Base-by-base conservation (phyloP, 1,140 invertebrate species). In the Scaptomyza pallida region DNA sequence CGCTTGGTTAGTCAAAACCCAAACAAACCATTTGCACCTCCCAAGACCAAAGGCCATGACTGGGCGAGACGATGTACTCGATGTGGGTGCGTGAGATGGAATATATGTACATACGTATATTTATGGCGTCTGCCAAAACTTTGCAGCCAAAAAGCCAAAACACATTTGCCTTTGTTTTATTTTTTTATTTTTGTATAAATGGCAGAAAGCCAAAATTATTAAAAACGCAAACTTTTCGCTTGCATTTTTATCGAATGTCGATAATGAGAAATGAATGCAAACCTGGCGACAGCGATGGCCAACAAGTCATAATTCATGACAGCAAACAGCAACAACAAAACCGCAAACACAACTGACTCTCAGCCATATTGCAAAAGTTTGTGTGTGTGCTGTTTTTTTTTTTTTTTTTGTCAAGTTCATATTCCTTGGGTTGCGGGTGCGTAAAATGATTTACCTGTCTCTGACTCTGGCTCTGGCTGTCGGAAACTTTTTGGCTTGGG, bases 391-490 rank as follows among this genome's bases (percentile, higher is more conserved):
- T 21, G 19, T 30, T 26, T 26, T 1, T 0, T 30, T 30, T 6
- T 30, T 30, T 30, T 30, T 30, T 30, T 30, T 30, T 30, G 55
- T 59, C 72, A 81, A 82, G 83, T 88, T 89, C 78, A 89, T 81
- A 55, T 88, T 82, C 71, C 62, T 40, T 70, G 33, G 33, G 67
- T 82, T 88, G 82, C 81, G 81, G 82, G 78, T 89, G 75, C 83
- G 78, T 89, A 83, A 88, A 89, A 89, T 88, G 82, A 88, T 89
- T 88, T 88, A 88, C 82, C 82, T 88, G 80, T n/a, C n/a, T n/a
- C n/a, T n/a, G n/a, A n/a, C 72, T 67, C 26, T 9, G 52, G 52
- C 56, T 76, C 23, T 74, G 77, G 56, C 78, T 88, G 78, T 86
- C 82, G 69, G 89, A 86, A 86, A 86, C 71, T 86, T 86, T 86